Percentiles rank a stretch among this genome's conserved stretches.
Conservation (phyloP, 2,888 invertebrate genomes). For the Athalia rosae region DNA sequence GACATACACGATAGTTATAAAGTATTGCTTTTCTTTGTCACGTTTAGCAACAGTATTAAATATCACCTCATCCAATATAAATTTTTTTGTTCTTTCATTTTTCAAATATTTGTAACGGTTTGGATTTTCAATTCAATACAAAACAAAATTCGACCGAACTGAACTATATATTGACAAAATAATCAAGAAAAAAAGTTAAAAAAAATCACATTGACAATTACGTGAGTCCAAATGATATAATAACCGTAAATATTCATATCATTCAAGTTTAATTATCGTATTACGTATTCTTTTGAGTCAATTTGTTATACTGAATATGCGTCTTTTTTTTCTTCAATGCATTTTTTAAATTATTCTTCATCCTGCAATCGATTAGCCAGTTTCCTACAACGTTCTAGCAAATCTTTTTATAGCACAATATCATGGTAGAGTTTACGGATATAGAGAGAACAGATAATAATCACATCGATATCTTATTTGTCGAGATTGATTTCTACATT, state of each 20-base stretch:
- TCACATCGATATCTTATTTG: conserved; percentile 29
- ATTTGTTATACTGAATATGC: conserved; percentile 32
- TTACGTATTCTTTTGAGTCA: conserved; percentile 31
- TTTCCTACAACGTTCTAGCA: conserved; percentile 31
- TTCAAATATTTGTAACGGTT: conserved; percentile 37
- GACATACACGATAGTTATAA: conserved; percentile 77
- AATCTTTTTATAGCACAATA: conserved; percentile 37
- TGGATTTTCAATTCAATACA: conserved; percentile 22
- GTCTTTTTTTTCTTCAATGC: conserved; percentile 14
- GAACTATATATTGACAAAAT: neutral
- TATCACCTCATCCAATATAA: conserved; percentile 44
- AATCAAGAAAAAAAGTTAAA: neutral
- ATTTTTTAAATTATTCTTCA: conserved; percentile 15
- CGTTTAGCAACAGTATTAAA: conserved; percentile 43
- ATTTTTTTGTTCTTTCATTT: neutral
- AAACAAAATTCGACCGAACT: neutral
- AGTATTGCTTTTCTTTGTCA: conserved; percentile 86
- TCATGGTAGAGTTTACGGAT: conserved; percentile 32
- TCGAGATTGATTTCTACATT: conserved; percentile 1
- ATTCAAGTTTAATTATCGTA: conserved; percentile 23
- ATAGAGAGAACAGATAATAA: conserved; percentile 43
- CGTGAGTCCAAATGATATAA: conserved; percentile 28
- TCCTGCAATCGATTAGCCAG: conserved; percentile 28
- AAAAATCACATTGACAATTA: neutral
- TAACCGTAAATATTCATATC: conserved; percentile 36